phyloP scores from a whole-genome alignment of 30 jellyfish, hydroid and myxozoan species.

The Turritopsis rubra region DNA sequence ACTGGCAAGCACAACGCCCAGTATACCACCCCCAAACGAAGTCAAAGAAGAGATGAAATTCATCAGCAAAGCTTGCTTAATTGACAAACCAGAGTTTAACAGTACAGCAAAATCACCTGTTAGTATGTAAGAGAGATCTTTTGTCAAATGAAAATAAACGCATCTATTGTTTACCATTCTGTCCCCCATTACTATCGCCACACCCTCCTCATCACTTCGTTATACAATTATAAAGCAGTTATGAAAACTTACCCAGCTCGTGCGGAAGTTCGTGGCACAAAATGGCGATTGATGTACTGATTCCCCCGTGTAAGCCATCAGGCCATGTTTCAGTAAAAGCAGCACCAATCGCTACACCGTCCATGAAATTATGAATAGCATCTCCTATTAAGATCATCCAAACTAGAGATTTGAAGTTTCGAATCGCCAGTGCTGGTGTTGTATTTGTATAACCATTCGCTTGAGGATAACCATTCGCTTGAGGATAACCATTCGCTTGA shows the following conservation, averaged over 20 bases:
- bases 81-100: slow-evolving; percentile 64
- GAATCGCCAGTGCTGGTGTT: neutral
- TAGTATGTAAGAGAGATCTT: neutral
- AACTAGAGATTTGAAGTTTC: slow-evolving; percentile 47
- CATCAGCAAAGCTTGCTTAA: slow-evolving; percentile 66
- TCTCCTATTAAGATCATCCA: slow-evolving; percentile 93
- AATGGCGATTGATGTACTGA: slow-evolving; percentile 90
- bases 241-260: slow-evolving; percentile 60
- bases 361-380: slow-evolving; percentile 85
- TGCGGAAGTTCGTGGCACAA: slow-evolving; percentile 90
- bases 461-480: neutral
- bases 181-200: no score
- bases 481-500: neutral
- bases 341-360: slow-evolving; percentile 93
- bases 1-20: slow-evolving; percentile 86
- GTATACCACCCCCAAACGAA: slow-evolving; percentile 62
- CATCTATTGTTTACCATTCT: neutral
- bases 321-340: slow-evolving; percentile 90
- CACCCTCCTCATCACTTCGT: no score
- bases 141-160: neutral
- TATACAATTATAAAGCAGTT: no score
- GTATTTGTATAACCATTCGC: neutral
- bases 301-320: slow-evolving; percentile 87
- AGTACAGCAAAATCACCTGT: slow-evolving; percentile 91
- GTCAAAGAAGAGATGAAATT: slow-evolving; percentile 80